Conservation (phyloP, 2,797 vertebrate species). For the Myotis myotis region DNA sequence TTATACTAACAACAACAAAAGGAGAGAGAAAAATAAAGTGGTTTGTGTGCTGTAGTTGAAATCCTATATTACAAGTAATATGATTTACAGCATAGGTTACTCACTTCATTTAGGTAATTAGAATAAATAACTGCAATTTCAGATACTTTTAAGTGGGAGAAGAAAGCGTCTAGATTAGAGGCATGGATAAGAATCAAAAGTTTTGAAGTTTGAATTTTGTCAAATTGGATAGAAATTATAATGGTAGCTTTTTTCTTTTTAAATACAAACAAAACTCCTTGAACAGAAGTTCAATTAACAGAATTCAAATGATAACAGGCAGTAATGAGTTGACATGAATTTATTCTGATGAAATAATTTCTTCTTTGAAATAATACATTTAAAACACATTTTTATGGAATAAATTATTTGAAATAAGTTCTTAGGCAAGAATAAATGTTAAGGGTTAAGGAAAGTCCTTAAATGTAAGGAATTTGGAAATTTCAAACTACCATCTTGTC, state of each 20-base stretch:
- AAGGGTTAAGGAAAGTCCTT: not conserved
- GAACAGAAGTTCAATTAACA: not conserved
- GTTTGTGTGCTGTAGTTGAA: not conserved
- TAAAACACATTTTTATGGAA: not conserved
- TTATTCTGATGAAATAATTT: not conserved
- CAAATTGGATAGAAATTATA: not conserved
- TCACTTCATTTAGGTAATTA: not conserved
- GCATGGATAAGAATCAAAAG: not conserved
- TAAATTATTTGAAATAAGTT: not conserved
- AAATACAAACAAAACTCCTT: not conserved
- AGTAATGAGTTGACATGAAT: conserved; percentile 34
- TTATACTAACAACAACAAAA: not conserved
- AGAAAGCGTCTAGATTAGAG: not conserved
- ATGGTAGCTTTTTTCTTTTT: not conserved
- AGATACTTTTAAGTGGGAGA: not conserved
- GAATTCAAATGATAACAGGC: not conserved
- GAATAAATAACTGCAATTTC: not conserved
- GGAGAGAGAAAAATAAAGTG: not conserved
- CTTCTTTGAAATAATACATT: not conserved
- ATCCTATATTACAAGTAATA: not conserved
- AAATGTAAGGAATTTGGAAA: conserved; percentile 11
- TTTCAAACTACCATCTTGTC: not conserved
- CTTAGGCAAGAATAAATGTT: not conserved
- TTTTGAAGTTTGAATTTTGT: conserved; percentile 14
- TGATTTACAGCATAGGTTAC: not conserved